These are phyloP conservation scores for Diarsia dahlii DNA, from an alignment of 2,888 invertebrate species.

Conservation along the genomic window DNA sequence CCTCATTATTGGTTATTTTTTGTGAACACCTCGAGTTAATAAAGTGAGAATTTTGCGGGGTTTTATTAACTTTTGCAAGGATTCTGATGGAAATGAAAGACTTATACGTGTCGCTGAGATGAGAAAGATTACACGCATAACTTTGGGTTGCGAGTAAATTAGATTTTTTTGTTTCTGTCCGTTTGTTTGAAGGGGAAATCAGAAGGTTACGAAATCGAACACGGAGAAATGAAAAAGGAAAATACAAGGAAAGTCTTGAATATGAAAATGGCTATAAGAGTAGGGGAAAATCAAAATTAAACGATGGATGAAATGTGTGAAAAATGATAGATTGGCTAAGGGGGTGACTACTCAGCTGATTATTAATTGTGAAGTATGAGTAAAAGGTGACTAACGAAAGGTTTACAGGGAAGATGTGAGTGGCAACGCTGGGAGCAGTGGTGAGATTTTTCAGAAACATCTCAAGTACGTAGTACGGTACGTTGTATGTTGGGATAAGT, in stretches of 20 bases:
- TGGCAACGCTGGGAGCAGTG: too few relatives aligned
- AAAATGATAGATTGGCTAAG: too few relatives aligned
- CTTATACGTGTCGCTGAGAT: neutral
- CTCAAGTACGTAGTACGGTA: too few relatives aligned
- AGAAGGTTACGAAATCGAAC: neutral
- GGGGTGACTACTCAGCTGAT: too few relatives aligned
- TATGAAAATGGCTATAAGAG: neutral
- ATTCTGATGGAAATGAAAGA: slow-evolving; percentile 26
- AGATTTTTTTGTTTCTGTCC: neutral
- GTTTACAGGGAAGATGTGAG: too few relatives aligned
- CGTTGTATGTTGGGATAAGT: neutral
- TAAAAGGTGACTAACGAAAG: too few relatives aligned
- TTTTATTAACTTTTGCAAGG: slow-evolving; percentile 38
- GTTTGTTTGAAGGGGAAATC: neutral
- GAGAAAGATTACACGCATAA: slow-evolving; percentile 13
- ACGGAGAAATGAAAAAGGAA: neutral
- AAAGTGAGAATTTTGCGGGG: slow-evolving; percentile 33
- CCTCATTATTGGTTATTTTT: slow-evolving; percentile 29
- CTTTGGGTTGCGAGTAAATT: slow-evolving; percentile 1
- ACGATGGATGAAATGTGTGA: neutral
- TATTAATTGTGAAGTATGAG: too few relatives aligned
- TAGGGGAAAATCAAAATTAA: neutral
- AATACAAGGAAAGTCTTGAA: accelerated
- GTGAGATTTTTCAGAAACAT: too few relatives aligned
- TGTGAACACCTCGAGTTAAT: slow-evolving; percentile 28